Percentiles rank a stretch among this genome's conserved stretches.
Evolutionary conservation across 2,888 invertebrate genomes (phyloP).

Genomic region (Standfussiana lucernea): DNA sequence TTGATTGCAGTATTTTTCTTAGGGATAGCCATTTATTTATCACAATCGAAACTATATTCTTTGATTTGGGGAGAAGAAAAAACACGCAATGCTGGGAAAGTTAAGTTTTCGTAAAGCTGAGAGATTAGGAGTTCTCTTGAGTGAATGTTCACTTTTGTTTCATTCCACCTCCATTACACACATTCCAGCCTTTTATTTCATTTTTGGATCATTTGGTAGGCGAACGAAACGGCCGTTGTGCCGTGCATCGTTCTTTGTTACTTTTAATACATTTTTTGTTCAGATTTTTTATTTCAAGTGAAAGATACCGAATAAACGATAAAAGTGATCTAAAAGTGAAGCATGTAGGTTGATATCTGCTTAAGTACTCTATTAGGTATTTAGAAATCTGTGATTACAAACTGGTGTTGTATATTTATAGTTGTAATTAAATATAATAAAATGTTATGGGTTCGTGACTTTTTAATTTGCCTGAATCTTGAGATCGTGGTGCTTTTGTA

Average conservation of each 20-base stretch:
- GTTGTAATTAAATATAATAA: conserved; percentile 6
- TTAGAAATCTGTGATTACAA: conserved; percentile 33
- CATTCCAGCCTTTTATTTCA: not conserved
- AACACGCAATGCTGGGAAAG: not conserved
- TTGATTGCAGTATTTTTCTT: conserved; percentile 26
- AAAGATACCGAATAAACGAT: not conserved
- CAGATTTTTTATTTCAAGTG: not conserved
- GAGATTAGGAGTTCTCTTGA: not conserved
- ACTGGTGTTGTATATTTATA: not conserved
- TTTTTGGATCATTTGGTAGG: not conserved
- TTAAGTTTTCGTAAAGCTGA: conserved; percentile 28
- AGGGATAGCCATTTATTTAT: conserved; percentile 43
- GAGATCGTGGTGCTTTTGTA: not conserved
- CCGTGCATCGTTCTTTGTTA: not conserved
- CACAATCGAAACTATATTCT: conserved; percentile 30
- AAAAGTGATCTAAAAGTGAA: not conserved
- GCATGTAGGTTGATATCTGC: not conserved
- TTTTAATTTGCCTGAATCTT: not conserved
- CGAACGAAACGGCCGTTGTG: not conserved
- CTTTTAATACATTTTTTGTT: too few species aligned
- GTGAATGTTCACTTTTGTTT: not conserved
- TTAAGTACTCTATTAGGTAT: not conserved
- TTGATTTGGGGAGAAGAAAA: conserved; percentile 45
- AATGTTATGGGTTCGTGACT: not conserved
- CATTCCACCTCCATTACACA: not conserved